Base-by-base conservation (phyloP, 2,888 invertebrate genomes). In the Mythimna albipuncta region DNA sequence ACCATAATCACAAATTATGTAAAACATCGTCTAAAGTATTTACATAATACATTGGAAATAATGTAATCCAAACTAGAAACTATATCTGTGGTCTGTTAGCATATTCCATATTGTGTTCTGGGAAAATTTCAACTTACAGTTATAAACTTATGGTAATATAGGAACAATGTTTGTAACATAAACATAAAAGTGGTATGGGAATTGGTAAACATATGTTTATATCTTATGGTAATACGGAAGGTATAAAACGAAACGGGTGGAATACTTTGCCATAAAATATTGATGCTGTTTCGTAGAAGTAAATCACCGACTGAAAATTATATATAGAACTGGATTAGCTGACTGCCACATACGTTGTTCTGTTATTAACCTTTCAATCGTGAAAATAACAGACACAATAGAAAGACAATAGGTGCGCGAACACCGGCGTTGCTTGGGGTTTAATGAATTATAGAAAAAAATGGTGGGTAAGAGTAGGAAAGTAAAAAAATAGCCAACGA, bases 171-270 rank as follows among this genome's bases (percentile, higher is more conserved):
- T 59, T 11, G 35, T 77, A n/a, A 58, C 47, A 69, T 52, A n/a
- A 7, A 21, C 35, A 54, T 54, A 69, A 77, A 77, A 77, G 10
- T 9, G 5, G 47, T 69, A 47, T 69, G 21, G 58, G 38, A 11
- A 69, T 77, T 32, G 78, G 19, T 44, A 77, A 77, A 69, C 70
- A 74, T 59, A 11, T 35, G 26, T 77, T 74, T 74, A 69, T 77
- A 26, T 35, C 2, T 7, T 44, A 59, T 77, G 35, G 68, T 52
- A 69, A 77, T 26, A 54, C 11, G 35, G n/a, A 44, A n/a, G n/a
- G n/a, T 47, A 52, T 77, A 69, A 77, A 50, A 52, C 6, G 1
- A 35, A 13, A 52, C 1, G 69, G 0, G 6, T 35, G 11, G 50
- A 59, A 59, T 52, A 26, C 6, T 26, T 44, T 11, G 11, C 26